Evolutionary conservation across 1,140 invertebrate species (phyloP), one percentile per base, ranked within the genome.

Genomic region (Leptinotarsa texana): DNA sequence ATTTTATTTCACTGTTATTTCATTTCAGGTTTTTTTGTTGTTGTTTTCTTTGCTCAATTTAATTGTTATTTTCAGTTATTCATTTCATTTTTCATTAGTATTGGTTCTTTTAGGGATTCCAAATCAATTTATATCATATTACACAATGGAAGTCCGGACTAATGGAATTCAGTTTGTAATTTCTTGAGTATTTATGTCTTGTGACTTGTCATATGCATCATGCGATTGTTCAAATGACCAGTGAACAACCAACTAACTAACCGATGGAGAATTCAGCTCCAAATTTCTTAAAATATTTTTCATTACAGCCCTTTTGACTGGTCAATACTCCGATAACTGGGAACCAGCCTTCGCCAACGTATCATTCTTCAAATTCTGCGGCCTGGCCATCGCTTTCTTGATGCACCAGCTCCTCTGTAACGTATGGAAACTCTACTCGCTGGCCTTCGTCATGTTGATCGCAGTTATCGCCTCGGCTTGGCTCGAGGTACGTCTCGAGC

Each of bases 321-420:
- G 81, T 2, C 76, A 85, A 17, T 87, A 86, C 74, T 80, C 83
- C 0, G 86, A 88, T 69, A 81, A 83, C 61, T 88, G 86, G 86
- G 85, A 86, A 78, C 80, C 83, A 13, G 83, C 87, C 1, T 85
- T 88, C 74, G 85, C 86, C n/a, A 86, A 86, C 75, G 82, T 83
- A 17, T 81, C 82, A 21, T 86, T 87, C 69, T 87, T 86, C 75
- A 82, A 84, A 33, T 86, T 85, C 71, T 24, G 84, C 4, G 87
- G 87, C 15, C 71, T 87, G 15, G 81, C 84, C 8, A 48, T 87
- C n/a, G 83, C 86, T 8, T 87, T 87, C 77, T 80, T 78, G 1
- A 71, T 85, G 4, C 87, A 88, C 73, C 83, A 83, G 49, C 75
- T 82, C 13, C 75, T 88, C 18, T 88, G 87, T 79, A 87, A 87